phyloP scores from a whole-genome alignment of 2,888 invertebrate genomes.

The Myopa tessellatipennis region DNA sequence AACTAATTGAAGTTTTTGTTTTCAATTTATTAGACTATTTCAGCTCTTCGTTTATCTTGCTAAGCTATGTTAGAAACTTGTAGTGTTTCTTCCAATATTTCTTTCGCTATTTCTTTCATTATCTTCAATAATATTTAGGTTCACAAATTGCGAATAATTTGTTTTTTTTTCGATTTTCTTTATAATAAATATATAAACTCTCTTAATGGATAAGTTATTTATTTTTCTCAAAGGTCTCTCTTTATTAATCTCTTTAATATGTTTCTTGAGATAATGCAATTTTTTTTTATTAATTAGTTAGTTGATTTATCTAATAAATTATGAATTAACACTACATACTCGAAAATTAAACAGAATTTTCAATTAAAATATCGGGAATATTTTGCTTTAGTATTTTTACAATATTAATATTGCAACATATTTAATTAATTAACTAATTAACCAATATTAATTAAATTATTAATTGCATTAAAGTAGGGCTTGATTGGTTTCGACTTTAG shows the following conservation, averaged over 20 bases:
- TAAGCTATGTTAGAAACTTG: too few species aligned
- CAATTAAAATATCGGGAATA: not conserved
- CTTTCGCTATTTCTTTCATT: not conserved
- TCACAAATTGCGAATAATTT: not conserved
- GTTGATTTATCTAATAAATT: not conserved
- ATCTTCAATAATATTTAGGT: not conserved
- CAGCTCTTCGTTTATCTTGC: too few species aligned
- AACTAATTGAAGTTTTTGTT: too few species aligned
- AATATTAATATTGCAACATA: too few species aligned
- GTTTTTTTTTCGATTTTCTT: not conserved
- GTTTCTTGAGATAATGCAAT: not conserved
- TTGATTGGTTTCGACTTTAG: not conserved
- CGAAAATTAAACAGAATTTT: too few species aligned
- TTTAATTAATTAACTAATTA: too few species aligned
- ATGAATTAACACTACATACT: too few species aligned
- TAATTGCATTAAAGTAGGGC: slow-evolving; percentile 7
- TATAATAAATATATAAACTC: too few species aligned
- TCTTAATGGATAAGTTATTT: slow-evolving; percentile 9
- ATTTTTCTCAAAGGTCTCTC: slow-evolving; percentile 26
- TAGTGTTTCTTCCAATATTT: not conserved
- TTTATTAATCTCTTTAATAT: slow-evolving; percentile 10
- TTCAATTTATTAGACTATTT: too few species aligned
- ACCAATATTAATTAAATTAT: too few species aligned
- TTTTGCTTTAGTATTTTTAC: not conserved
- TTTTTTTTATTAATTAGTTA: not conserved